A percentile compares a stretch with the other conserved stretches of the same genome.
phyloP scores from a whole-genome alignment of 2,888 invertebrate genomes.

The Megaustenia siamemsis region DNA sequence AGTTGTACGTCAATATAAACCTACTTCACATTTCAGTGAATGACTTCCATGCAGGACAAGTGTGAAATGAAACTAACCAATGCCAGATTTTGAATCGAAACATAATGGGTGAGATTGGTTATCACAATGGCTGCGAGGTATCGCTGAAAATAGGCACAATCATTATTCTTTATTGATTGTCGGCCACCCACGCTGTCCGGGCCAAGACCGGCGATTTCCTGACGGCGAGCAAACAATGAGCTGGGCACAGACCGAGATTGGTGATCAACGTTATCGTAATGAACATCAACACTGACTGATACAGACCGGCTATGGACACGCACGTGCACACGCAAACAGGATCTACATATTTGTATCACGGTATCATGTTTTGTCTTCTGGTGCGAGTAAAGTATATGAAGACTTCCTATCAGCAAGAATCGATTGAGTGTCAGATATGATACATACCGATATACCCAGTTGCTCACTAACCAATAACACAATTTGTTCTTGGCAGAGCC shows the following conservation, averaged over 20 bases:
- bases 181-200: not conserved
- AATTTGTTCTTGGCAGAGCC: no score
- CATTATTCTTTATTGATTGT: not conserved
- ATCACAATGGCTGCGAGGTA: not conserved
- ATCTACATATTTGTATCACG: not conserved
- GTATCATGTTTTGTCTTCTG: not conserved
- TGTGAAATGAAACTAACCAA: no score
- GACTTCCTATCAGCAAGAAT: not conserved
- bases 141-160: not conserved
- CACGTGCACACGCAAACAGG: no score
- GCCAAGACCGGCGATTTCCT: not conserved
- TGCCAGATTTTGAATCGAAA: no score
- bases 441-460: no score
- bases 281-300: constrained; percentile 1
- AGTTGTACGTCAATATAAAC: not conserved
- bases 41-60: no score
- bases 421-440: not conserved
- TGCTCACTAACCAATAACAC: no score
- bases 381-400: not conserved
- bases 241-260: not conserved
- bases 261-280: not conserved
- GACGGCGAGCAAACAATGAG: not conserved
- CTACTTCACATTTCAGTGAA: no score
- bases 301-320: not conserved
- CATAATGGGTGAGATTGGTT: not conserved